Base-by-base conservation (phyloP, 2,797 vertebrate species). In the Linurgus olivaceus region DNA sequence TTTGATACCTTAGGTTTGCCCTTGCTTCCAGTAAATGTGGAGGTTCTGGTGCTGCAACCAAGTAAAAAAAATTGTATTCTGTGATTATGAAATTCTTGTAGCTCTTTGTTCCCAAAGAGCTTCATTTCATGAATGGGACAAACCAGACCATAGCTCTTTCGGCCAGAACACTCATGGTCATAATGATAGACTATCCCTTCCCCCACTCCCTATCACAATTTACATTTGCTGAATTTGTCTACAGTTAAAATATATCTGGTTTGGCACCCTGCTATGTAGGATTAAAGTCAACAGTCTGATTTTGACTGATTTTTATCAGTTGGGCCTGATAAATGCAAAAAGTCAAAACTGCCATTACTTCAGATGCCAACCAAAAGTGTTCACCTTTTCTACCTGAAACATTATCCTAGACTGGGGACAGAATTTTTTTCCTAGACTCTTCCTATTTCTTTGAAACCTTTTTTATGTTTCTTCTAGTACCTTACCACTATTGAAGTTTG, bases 81-180 rank as follows among this genome's bases (percentile, higher is more conserved):
- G 33, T 74, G 62, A 74, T 79, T 88, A 65, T 61, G 14, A 84
- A 91, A 90, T 88, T 59, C 15, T 90, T 90, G 38, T 73, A 75
- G 35, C 63, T 92, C 25, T 29, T 92, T 88, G 20, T 62, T 90
- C 29, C 23, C 33, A 71, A 31, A 61, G 50, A 92, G 16, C 33
- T 88, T 51, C 8, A 19, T 89, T 88, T 86, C 28, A 29, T 79
- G 45, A 87, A 66, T 47, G 6, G 58, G 54, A 68, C 61, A 85
- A 82, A 77, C 26, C 29, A 72, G 50, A 76, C 24, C 37, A 14
- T 52, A 74, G 29, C 6, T 78, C 26, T 71, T 90, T 77, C 88
- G 18, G 17, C n/a, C 33, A 61, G 17, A 80, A 61, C 18, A 54
- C 25, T 61, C 26, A 35, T 45, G 54, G 40, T 68, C 21, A 35